These are phyloP conservation scores for Magallana ariakensis DNA, from an alignment of 1,140 invertebrate species.

Conservation along the genomic window DNA sequence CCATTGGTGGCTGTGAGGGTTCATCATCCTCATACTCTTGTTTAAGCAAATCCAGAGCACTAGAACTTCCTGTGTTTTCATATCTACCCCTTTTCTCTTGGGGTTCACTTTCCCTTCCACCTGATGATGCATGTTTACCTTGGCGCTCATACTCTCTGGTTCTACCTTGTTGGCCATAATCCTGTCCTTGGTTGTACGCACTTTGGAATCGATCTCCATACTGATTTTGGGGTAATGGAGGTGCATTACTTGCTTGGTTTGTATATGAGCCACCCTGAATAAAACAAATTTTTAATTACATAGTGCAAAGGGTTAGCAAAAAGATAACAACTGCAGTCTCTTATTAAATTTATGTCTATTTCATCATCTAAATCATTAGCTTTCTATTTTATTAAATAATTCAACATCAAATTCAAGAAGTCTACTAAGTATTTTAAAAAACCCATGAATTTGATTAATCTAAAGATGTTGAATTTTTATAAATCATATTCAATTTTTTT, in stretches of 20 bases:
- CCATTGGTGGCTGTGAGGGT: conserved; percentile 49
- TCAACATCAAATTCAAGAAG: too few relatives aligned
- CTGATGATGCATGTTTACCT: conserved; percentile 55
- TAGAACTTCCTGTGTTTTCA: conserved; percentile 60
- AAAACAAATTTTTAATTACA: conserved; percentile 12
- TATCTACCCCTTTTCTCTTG: conserved; percentile 59
- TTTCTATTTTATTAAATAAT: too few relatives aligned
- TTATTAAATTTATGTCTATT: background rate
- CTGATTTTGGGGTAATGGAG: conserved; percentile 38
- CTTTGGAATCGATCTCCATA: conserved; percentile 39
- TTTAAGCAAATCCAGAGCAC: conserved; percentile 68
- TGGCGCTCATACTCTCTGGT: conserved; percentile 28
- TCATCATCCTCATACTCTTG: conserved; percentile 66
- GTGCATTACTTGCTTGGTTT: conserved; percentile 46
- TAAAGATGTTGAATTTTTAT: too few relatives aligned
- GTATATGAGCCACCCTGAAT: conserved; percentile 40
- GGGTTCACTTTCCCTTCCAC: conserved; percentile 59
- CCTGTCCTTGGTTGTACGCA: conserved; percentile 1
- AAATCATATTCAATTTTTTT: background rate
- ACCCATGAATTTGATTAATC: too few relatives aligned
- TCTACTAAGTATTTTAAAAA: too few relatives aligned
- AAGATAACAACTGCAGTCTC: conserved; percentile 41
- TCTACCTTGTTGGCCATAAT: conserved; percentile 42
- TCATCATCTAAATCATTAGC: background rate
- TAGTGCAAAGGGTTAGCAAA: conserved; percentile 11